Evolutionary conservation across 2,888 invertebrate genomes (phyloP).

Genomic region (Ametastegia equiseti): DNA sequence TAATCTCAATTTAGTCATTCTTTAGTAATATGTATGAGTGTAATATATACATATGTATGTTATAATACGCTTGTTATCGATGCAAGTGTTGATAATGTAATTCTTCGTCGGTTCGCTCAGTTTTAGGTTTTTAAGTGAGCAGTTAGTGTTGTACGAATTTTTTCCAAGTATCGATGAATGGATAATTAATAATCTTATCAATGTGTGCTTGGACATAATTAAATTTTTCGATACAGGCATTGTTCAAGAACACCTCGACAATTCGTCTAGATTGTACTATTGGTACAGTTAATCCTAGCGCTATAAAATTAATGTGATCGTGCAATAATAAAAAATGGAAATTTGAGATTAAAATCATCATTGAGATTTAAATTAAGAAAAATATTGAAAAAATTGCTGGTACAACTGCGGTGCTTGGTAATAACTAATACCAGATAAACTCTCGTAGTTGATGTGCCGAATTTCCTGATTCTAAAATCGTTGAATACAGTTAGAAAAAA

Average conservation of each 20-base stretch:
- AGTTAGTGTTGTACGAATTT: constrained; percentile 13
- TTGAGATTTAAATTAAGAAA: background rate
- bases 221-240: background rate
- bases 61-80: constrained; percentile 1
- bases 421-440: no score
- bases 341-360: background rate
- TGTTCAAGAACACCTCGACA: no score
- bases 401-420: no score
- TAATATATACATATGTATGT: constrained; percentile 13
- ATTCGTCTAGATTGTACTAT: no score
- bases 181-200: background rate
- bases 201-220: background rate
- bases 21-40: constrained; percentile 19
- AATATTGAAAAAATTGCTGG: no score
- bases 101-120: background rate
- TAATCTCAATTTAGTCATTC: constrained; percentile 33
- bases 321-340: background rate
- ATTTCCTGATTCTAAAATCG: no score
- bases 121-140: constrained; percentile 12
- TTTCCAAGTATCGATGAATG: background rate
- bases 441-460: background rate
- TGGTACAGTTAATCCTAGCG: no score
- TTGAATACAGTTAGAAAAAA: background rate
- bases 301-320: background rate
- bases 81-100: constrained; percentile 16